Conservation (phyloP, 2,797 vertebrate species). For the Sebastes oblongus region DNA sequence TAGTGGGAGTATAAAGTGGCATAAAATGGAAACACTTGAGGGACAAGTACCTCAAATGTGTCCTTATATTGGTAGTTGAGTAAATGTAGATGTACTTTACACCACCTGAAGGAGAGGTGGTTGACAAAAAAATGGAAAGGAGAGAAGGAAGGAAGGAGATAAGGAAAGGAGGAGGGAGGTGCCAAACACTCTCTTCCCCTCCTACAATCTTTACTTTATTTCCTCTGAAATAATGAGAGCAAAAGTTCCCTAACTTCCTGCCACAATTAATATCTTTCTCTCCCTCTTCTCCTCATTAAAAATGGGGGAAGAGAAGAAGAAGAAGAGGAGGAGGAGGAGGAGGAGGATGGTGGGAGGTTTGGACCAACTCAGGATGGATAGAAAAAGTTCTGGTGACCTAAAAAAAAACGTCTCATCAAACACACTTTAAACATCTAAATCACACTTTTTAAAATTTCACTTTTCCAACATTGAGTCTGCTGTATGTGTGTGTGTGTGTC, state of each 20-base stretch:
- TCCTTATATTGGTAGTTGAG: neutral
- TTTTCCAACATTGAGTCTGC: neutral
- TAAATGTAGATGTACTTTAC: neutral
- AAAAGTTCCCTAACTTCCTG: slow-evolving; percentile 5
- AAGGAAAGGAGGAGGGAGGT: slow-evolving; percentile 1
- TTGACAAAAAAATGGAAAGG: neutral
- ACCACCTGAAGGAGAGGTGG: neutral
- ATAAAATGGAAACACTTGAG: neutral
- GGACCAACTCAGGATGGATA: neutral
- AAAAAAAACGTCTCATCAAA: neutral
- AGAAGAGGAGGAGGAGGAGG: neutral
- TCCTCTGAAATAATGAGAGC: neutral
- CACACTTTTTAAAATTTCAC: neutral
- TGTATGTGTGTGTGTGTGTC: neutral
- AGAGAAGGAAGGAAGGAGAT: neutral
- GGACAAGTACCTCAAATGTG: neutral
- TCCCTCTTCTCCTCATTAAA: slow-evolving; percentile 4
- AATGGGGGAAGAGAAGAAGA: slow-evolving; percentile 2
- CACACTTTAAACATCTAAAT: neutral
- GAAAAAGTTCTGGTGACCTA: neutral
- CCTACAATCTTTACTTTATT: slow-evolving; percentile 2
- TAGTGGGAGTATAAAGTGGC: no score
- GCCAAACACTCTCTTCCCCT: neutral
- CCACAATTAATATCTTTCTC: neutral
- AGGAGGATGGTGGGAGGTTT: neutral